These are phyloP conservation scores for Amphipoea lucens DNA, from an alignment of 2,888 invertebrate genomes.

Conservation along the genomic window DNA sequence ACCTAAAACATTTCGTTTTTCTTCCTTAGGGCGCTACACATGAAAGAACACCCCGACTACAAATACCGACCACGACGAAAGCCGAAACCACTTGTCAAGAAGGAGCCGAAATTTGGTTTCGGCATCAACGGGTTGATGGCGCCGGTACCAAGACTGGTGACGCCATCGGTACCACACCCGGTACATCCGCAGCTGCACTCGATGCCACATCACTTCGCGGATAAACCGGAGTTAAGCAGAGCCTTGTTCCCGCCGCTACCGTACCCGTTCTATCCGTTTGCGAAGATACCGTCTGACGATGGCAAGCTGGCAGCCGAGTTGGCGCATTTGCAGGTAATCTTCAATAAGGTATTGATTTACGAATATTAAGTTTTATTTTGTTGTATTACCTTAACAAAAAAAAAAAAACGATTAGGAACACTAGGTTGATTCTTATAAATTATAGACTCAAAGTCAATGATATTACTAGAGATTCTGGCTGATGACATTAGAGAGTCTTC, in stretches of 20 bases:
- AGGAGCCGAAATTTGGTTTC: constrained; percentile 94
- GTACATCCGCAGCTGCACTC: constrained; percentile 81
- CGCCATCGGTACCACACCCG: constrained; percentile 85
- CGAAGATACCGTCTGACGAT: constrained; percentile 88
- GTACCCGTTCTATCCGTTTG: constrained; percentile 93
- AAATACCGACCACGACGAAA: constrained; percentile 97
- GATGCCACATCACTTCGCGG: constrained; percentile 88
- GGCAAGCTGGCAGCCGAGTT: constrained; percentile 92
- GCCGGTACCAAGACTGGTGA: constrained; percentile 88
- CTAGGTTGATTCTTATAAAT: not conserved
- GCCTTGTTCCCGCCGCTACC: constrained; percentile 93
- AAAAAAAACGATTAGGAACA: not conserved
- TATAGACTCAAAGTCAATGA: not conserved
- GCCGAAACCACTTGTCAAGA: constrained; percentile 95
- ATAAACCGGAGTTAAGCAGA: constrained; percentile 92
- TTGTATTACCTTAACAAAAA: not conserved
- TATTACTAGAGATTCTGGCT: not conserved
- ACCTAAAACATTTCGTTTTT: constrained; percentile 2
- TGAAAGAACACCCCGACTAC: constrained; percentile 98
- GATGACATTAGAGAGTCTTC: not conserved
- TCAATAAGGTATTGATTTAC: constrained; percentile 47
- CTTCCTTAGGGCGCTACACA: constrained; percentile 94
- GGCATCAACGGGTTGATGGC: constrained; percentile 92
- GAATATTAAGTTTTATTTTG: constrained; percentile 14
- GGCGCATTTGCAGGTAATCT: constrained; percentile 91